Percentiles rank a stretch among this genome's conserved stretches.
Conservation (phyloP, 2,888 invertebrate species). For the Latheticus oryzae region DNA sequence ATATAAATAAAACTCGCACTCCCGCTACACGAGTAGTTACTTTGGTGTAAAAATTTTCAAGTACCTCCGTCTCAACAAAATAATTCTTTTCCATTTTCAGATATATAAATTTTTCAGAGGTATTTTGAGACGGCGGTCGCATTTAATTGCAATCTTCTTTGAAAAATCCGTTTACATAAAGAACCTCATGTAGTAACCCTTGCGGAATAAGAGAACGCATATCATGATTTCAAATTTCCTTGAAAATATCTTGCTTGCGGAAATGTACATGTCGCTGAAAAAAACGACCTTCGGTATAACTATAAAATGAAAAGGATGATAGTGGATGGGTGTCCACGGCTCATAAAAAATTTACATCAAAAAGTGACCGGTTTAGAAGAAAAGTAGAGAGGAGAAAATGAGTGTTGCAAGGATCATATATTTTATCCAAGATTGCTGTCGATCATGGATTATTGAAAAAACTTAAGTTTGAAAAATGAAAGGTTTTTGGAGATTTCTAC, state of each 20-base stretch:
- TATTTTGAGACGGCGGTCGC: not conserved
- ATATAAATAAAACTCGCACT: not conserved
- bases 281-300: conserved; percentile 8
- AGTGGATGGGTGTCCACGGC: conserved; percentile 33
- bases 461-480: too few relatives aligned
- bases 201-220: conserved; percentile 19
- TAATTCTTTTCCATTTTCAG: conserved; percentile 22
- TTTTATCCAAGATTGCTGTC: too few relatives aligned
- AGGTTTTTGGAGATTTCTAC: too few relatives aligned
- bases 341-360: conserved; percentile 42
- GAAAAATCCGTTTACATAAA: conserved; percentile 27
- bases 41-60: conserved; percentile 12
- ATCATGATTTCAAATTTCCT: conserved; percentile 18
- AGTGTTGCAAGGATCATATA: conserved; percentile 14
- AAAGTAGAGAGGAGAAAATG: conserved; percentile 17
- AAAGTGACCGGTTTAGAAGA: conserved; percentile 13
- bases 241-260: conserved; percentile 9
- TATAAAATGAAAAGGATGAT: conserved; percentile 25
- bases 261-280: conserved; percentile 18
- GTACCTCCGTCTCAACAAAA: conserved; percentile 16
- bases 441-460: too few relatives aligned
- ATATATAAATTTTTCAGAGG: conserved; percentile 18
- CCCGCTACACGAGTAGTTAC: conserved; percentile 7
- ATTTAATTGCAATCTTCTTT: conserved; percentile 25
- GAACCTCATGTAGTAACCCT: conserved; percentile 13